A percentile compares a stretch with the other conserved stretches of the same genome.
These are phyloP conservation scores for Meleagris gallopavo DNA, from an alignment of 2,113 vertebrate species.

Conservation along the genomic window DNA sequence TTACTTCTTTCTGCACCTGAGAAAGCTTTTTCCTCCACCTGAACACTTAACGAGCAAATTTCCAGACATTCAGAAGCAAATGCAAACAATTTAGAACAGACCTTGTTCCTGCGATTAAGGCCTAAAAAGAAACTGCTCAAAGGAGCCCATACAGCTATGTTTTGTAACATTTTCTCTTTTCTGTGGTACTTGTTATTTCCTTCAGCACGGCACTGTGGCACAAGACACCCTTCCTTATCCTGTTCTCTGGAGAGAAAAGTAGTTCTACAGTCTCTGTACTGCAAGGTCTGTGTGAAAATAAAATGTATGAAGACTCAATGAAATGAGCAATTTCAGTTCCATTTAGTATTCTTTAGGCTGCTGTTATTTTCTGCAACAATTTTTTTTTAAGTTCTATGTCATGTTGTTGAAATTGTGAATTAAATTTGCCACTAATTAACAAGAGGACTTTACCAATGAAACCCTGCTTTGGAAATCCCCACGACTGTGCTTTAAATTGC, in stretches of 20 bases:
- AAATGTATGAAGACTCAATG: background rate
- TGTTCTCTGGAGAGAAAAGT: background rate
- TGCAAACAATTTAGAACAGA: slow-evolving; percentile 66
- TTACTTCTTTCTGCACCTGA: slow-evolving; percentile 71
- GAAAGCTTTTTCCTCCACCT: slow-evolving; percentile 67
- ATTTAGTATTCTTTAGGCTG: background rate
- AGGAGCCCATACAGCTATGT: background rate
- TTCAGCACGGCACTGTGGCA: background rate
- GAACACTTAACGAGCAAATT: slow-evolving; percentile 70
- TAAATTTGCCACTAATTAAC: background rate
- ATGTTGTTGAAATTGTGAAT: background rate
- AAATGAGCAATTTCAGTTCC: background rate
- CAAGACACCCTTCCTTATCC: background rate
- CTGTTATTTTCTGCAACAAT: background rate
- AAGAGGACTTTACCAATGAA: background rate
- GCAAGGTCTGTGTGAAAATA: background rate
- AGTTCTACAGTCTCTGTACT: background rate
- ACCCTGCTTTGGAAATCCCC: background rate
- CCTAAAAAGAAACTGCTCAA: slow-evolving; percentile 53
- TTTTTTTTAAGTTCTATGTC: background rate
- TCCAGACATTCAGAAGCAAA: slow-evolving; percentile 68
- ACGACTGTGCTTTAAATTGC: background rate
- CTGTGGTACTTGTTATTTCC: background rate
- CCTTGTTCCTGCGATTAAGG: slow-evolving; percentile 50
- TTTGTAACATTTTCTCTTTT: background rate